These are phyloP conservation scores for Lomographa bimaculata DNA, from an alignment of 2,888 invertebrate species.

Conservation along the genomic window DNA sequence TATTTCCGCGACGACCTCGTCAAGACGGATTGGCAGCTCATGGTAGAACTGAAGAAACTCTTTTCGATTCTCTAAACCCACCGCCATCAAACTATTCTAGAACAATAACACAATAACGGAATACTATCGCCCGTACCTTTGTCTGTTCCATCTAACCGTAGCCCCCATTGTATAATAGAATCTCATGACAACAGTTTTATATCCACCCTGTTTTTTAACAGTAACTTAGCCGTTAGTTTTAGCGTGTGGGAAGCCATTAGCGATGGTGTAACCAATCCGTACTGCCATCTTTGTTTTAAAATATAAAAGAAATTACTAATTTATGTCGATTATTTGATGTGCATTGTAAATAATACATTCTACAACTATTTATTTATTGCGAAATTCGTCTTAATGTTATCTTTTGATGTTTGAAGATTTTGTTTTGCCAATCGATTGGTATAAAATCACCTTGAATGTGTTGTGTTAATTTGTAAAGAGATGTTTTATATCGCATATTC, in stretches of 20 bases:
- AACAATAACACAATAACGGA: constrained; percentile 36
- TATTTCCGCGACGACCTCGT: constrained; percentile 99
- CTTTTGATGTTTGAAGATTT: constrained; percentile 19
- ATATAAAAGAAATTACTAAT: constrained; percentile 21
- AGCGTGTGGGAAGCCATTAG: constrained; percentile 19
- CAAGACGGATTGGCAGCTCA: constrained; percentile 98
- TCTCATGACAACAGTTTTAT: constrained; percentile 46
- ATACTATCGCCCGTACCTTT: constrained; percentile 39
- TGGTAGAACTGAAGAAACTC: constrained; percentile 98
- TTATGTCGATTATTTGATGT: constrained; percentile 27
- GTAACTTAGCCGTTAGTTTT: constrained; percentile 15
- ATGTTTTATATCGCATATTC: constrained; percentile 31
- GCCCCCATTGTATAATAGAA: constrained; percentile 52
- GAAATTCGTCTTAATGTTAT: constrained; percentile 16
- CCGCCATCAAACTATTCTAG: constrained; percentile 39
- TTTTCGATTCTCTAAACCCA: constrained; percentile 94
- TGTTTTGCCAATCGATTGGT: constrained; percentile 11
- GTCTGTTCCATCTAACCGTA: constrained; percentile 71
- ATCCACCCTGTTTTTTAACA: constrained; percentile 20
- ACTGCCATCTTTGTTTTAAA: constrained; percentile 18
- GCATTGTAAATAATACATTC: constrained; percentile 42
- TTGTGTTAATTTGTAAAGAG: constrained; percentile 28
- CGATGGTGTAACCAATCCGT: constrained; percentile 11
- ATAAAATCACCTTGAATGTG: constrained; percentile 4
- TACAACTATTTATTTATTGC: constrained; percentile 39